phyloP scores from a whole-genome alignment of 2,888 invertebrate species.

The Eupithecia inturbata region DNA sequence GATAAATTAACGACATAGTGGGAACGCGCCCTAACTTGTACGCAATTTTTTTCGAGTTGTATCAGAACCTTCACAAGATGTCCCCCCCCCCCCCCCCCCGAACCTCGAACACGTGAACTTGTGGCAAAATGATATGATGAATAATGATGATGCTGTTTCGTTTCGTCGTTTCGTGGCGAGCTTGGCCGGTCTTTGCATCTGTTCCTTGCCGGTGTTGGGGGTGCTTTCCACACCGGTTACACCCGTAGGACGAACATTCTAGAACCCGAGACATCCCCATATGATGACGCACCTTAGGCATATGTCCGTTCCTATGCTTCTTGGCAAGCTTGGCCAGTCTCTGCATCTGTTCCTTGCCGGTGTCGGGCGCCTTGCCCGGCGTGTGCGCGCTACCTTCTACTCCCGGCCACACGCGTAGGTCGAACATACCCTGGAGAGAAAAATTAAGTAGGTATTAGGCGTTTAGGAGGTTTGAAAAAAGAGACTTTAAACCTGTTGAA shows the following conservation, averaged over 20 bases:
- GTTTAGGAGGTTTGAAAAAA: too few relatives aligned
- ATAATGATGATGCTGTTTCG: too few relatives aligned
- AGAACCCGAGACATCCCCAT: too few relatives aligned
- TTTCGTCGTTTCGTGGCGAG: conserved; percentile 96
- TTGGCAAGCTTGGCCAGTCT: conserved; percentile 95
- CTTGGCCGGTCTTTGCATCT: conserved; percentile 95
- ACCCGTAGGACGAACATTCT: conserved; percentile 89
- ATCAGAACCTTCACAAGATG: too few relatives aligned
- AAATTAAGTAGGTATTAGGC: neutral
- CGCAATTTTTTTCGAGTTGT: too few relatives aligned
- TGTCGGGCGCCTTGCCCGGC: conserved; percentile 93
- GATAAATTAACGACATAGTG: too few relatives aligned
- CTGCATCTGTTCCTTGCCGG: conserved; percentile 94
- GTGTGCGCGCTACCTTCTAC: conserved; percentile 92
- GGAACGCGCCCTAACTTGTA: too few relatives aligned
- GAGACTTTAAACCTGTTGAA: neutral
- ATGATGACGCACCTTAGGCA: conserved; percentile 88
- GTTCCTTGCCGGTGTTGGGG: conserved; percentile 90
- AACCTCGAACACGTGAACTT: too few relatives aligned
- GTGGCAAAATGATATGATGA: too few relatives aligned
- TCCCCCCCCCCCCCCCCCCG: too few relatives aligned
- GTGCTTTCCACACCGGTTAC: conserved; percentile 96
- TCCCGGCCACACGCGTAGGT: conserved; percentile 95
- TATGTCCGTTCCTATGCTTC: conserved; percentile 96
- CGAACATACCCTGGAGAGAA: conserved; percentile 87